Conservation (phyloP, 2,888 invertebrate genomes). For the Fragum sueziense region DNA sequence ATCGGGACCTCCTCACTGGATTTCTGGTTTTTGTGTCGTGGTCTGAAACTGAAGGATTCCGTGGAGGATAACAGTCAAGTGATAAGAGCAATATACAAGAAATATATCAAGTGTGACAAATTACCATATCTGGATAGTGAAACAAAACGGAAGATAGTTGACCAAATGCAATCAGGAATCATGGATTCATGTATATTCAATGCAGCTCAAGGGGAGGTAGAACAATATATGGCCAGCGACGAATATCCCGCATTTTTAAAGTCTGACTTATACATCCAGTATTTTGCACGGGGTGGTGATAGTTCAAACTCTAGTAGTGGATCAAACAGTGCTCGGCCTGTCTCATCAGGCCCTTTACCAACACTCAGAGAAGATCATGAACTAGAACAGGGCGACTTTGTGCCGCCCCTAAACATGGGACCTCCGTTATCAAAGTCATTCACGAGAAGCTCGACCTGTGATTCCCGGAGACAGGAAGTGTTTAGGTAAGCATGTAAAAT, state of each 20-base stretch:
- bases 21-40: constrained; percentile 92
- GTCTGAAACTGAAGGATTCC: constrained; percentile 84
- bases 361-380: constrained; percentile 94
- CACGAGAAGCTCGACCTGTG: constrained; percentile 47
- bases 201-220: constrained; percentile 91
- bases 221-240: constrained; percentile 91
- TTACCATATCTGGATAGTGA: constrained; percentile 91
- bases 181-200: constrained; percentile 91
- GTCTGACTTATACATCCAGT: constrained; percentile 92
- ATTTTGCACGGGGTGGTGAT: constrained; percentile 79
- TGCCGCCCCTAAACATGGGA: constrained; percentile 48
- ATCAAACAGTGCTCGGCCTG: constrained; percentile 77
- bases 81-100: constrained; percentile 87
- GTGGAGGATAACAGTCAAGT: constrained; percentile 83
- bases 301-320: constrained; percentile 77
- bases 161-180: constrained; percentile 65
- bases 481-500: constrained; percentile 53
- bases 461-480: constrained; percentile 56
- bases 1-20: constrained; percentile 77
- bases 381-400: constrained; percentile 80
- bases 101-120: constrained; percentile 87
- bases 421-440: constrained; percentile 56
- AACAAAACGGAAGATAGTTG: constrained; percentile 88
- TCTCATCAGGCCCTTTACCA: constrained; percentile 84
- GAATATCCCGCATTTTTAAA: constrained; percentile 96